phyloP scores from a whole-genome alignment of 2,888 invertebrate species.

The Drosophila meridionalis region DNA sequence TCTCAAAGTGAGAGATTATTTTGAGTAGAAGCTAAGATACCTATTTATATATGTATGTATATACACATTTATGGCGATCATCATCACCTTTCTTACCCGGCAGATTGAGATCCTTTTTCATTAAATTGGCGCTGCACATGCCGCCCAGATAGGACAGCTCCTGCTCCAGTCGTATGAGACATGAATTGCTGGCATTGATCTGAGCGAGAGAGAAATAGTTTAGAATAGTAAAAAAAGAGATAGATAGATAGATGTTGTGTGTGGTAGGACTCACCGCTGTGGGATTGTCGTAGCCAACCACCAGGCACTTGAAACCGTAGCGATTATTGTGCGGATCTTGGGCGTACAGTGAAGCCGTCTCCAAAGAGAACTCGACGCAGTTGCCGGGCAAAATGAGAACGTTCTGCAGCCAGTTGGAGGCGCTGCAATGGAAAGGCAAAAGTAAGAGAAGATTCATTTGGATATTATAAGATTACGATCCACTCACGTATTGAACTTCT shows the following conservation, averaged over 20 bases:
- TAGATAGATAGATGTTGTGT: not conserved
- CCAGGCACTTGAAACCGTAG: conserved; percentile 92
- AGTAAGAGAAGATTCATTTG: not conserved
- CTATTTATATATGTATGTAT: not conserved
- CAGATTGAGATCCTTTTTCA: conserved; percentile 92
- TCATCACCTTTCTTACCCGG: conserved; percentile 83
- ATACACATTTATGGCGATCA: not conserved
- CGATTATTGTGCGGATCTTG: conserved; percentile 94
- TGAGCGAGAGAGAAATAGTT: conserved; percentile 49
- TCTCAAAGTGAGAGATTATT: too few relatives aligned
- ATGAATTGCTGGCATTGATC: conserved; percentile 84
- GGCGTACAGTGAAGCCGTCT: conserved; percentile 97
- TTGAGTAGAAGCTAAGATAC: not conserved
- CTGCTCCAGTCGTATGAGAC: conserved; percentile 90
- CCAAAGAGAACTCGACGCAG: conserved; percentile 96
- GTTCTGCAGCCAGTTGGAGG: conserved; percentile 92
- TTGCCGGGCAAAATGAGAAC: conserved; percentile 95
- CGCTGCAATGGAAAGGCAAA: conserved; percentile 51
- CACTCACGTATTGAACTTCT: conserved; percentile 87
- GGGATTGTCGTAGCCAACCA: conserved; percentile 93
- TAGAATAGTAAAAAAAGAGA: not conserved
- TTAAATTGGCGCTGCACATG: conserved; percentile 95
- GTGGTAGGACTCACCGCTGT: conserved; percentile 81
- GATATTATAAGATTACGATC: not conserved
- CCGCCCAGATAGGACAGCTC: conserved; percentile 96